A percentile compares a stretch with the other conserved stretches of the same genome.
Conservation (phyloP, 2,888 invertebrate species). For the Athalia rosae region DNA sequence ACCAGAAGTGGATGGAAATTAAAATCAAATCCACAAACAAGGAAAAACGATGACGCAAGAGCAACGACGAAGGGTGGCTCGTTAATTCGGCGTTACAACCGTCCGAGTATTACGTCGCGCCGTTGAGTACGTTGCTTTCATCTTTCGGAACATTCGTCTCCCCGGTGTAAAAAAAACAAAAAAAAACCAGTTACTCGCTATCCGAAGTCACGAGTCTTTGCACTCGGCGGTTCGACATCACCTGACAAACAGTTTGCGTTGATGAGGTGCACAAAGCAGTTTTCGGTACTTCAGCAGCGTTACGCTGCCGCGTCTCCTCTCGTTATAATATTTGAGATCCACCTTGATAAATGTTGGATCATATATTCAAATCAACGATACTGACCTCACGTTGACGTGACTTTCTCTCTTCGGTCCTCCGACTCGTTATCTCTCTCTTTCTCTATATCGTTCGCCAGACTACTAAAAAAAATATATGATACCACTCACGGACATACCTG, state of each 20-base stretch:
- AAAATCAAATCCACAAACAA: conserved; percentile 12
- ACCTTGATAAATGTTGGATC: conserved; percentile 44
- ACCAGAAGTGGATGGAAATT: conserved; percentile 33
- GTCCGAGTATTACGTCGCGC: conserved; percentile 4
- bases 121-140: neutral
- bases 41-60: conserved; percentile 26
- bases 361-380: conserved; percentile 48
- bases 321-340: conserved; percentile 40
- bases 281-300: conserved; percentile 21
- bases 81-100: conserved; percentile 20
- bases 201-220: conserved; percentile 19
- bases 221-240: conserved; percentile 18
- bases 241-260: conserved; percentile 41
- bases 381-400: conserved; percentile 42
- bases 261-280: conserved; percentile 44
- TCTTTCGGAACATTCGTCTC: neutral
- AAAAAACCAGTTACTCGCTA: neutral
- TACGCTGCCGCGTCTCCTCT: conserved; percentile 29
- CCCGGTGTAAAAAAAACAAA: conserved; percentile 1
- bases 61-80: neutral
- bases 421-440: too few species aligned
- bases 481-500: conserved; percentile 2
- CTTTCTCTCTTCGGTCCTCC: neutral
- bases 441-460: neutral
- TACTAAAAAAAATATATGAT: conserved; percentile 1